Conservation (phyloP, 2,888 invertebrate species). For the Plebejus melissa region DNA sequence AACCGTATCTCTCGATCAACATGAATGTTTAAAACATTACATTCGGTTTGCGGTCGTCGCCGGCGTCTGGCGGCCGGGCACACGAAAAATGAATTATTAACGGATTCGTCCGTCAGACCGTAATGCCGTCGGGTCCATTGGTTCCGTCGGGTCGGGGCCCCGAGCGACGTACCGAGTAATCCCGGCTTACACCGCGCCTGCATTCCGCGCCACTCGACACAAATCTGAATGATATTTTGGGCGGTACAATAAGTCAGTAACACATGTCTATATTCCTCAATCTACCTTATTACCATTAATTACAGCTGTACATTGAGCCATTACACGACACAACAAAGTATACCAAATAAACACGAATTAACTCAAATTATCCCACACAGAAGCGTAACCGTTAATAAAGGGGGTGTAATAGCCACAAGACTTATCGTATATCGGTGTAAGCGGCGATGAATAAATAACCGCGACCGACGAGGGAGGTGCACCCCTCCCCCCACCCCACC, state of each 20-base stretch:
- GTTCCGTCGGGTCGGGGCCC: slow-evolving; percentile 21
- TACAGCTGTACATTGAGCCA: background rate
- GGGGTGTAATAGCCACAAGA: slow-evolving; percentile 16
- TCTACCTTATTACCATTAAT: background rate
- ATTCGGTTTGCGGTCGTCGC: slow-evolving; percentile 11
- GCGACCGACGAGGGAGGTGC: slow-evolving; percentile 33
- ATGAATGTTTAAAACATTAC: slow-evolving; percentile 14
- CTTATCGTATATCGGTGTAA: slow-evolving; percentile 20
- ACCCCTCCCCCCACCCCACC: slow-evolving; percentile 24
- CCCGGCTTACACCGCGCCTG: slow-evolving; percentile 24
- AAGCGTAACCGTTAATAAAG: slow-evolving; percentile 7
- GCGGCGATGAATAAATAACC: slow-evolving; percentile 38
- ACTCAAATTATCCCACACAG: background rate
- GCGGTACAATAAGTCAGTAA: background rate
- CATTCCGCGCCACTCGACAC: slow-evolving; percentile 23
- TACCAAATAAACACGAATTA: slow-evolving; percentile 2
- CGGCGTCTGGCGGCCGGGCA: slow-evolving; percentile 31
- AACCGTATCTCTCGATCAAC: background rate
- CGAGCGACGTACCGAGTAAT: slow-evolving; percentile 31
- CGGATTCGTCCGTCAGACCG: slow-evolving; percentile 34
- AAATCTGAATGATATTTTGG: slow-evolving; percentile 2
- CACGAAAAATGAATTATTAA: slow-evolving; percentile 39
- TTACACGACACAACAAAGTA: background rate
- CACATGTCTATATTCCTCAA: background rate
- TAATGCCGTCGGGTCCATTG: slow-evolving; percentile 32